phyloP scores from a whole-genome alignment of 37 sponge, comb jelly and placozoan species.

The Geodia barretti region DNA sequence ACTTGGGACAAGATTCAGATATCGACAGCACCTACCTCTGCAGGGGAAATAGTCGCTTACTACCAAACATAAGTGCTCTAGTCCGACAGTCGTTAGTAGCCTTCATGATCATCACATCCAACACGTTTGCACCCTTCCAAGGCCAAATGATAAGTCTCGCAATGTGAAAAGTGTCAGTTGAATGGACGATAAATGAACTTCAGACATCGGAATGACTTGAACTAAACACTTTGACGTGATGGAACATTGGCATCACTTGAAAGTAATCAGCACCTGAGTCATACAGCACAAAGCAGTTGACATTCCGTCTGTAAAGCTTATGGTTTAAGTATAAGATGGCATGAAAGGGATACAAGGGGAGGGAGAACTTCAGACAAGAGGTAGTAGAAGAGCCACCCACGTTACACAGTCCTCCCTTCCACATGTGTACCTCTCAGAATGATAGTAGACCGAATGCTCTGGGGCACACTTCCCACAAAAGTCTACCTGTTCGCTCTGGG shows the following conservation, averaged over 20 bases:
- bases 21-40: background rate
- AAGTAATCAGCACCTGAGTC: slow-evolving; percentile 11
- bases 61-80: slow-evolving; percentile 13
- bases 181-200: slow-evolving; percentile 24
- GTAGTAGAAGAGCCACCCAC: slow-evolving; percentile 20
- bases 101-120: slow-evolving; percentile 41
- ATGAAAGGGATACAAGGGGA: background rate
- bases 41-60: background rate
- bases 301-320: slow-evolving; percentile 27
- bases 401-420: background rate
- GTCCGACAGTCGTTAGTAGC: slow-evolving; percentile 27
- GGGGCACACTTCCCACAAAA: slow-evolving; percentile 28
- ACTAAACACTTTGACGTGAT: background rate
- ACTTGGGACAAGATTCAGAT: background rate
- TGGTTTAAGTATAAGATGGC: slow-evolving; percentile 13
- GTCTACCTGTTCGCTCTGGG: slow-evolving; percentile 1
- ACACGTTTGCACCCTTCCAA: slow-evolving; percentile 38
- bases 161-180: slow-evolving; percentile 38
- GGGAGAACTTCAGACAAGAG: slow-evolving; percentile 42
- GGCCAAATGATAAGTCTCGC: slow-evolving; percentile 26
- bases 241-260: slow-evolving; percentile 23
- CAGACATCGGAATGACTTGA: background rate
- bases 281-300: slow-evolving; percentile 28
- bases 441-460: slow-evolving; percentile 23
- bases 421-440: slow-evolving; percentile 20